phyloP scores from a whole-genome alignment of 1,140 invertebrate species.

The Mizuhopecten yessoensis region DNA sequence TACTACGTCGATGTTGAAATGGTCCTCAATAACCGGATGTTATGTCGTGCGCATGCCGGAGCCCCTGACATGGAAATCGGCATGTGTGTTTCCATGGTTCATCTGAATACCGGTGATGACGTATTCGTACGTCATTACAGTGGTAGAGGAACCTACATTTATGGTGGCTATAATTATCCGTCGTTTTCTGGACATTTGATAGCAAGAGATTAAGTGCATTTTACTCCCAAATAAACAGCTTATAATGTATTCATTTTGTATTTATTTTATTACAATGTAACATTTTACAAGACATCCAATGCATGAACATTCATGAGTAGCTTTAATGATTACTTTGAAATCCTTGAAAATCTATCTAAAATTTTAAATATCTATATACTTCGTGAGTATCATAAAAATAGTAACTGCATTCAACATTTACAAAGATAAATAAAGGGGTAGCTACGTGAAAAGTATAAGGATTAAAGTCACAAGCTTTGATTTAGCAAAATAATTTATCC shows the following conservation, averaged over 20 bases:
- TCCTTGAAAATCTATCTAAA: too few relatives aligned
- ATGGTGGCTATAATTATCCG: not conserved
- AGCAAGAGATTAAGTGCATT: conserved; percentile 18
- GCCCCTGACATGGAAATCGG: conserved; percentile 2
- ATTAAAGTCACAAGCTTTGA: too few relatives aligned
- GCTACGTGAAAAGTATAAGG: too few relatives aligned
- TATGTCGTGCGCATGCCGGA: conserved; percentile 46
- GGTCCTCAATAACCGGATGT: conserved; percentile 43
- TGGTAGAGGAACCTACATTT: conserved; percentile 20
- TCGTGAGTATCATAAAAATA: too few relatives aligned
- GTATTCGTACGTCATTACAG: conserved; percentile 50
- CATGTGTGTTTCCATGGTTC: conserved; percentile 47
- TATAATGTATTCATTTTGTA: not conserved
- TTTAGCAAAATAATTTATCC: too few relatives aligned
- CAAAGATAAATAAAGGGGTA: too few relatives aligned
- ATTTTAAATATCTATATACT: too few relatives aligned
- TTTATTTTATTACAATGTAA: too few relatives aligned
- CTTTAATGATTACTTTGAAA: too few relatives aligned
- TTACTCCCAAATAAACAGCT: not conserved
- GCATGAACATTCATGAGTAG: too few relatives aligned
- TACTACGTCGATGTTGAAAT: conserved; percentile 44
- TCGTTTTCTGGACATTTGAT: conserved; percentile 51
- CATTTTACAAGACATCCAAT: too few relatives aligned
- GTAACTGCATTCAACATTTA: too few relatives aligned
- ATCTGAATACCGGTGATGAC: conserved; percentile 45